Evolutionary conservation across 2,113 vertebrate genomes (phyloP).

Genomic region (Spilogale gracilis): DNA sequence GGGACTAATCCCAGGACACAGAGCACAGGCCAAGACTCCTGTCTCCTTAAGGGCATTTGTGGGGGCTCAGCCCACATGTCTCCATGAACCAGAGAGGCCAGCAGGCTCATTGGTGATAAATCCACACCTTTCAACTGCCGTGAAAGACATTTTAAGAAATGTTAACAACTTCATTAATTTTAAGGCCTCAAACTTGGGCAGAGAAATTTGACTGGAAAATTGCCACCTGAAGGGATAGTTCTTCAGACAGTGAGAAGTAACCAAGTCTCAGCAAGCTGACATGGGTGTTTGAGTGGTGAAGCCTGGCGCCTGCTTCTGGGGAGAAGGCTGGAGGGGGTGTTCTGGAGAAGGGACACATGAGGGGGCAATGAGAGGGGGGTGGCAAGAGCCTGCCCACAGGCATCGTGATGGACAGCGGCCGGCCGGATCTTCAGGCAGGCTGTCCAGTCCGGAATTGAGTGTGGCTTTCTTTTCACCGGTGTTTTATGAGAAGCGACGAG

Average conservation of each 20-base stretch:
- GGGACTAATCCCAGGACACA: not conserved
- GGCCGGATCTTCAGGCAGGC: not conserved
- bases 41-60: not conserved
- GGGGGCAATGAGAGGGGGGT: fast-evolving
- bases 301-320: not conserved
- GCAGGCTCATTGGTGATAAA: constrained; percentile 62
- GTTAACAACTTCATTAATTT: constrained; percentile 84
- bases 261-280: not conserved
- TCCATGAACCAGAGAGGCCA: constrained; percentile 47
- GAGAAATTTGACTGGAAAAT: constrained; percentile 77
- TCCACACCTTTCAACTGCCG: constrained; percentile 50
- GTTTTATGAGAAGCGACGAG: constrained; percentile 84
- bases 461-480: constrained; percentile 77
- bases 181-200: constrained; percentile 69
- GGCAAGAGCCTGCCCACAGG: not conserved
- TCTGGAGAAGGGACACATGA: too few species aligned
- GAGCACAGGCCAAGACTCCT: not conserved
- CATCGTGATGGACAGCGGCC: fast-evolving
- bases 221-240: constrained; percentile 51
- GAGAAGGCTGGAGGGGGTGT: fast-evolving
- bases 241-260: constrained; percentile 44
- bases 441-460: constrained; percentile 49
- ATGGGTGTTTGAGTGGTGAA: not conserved
- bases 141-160: constrained; percentile 82
- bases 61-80: not conserved